Percentiles rank a stretch among this genome's conserved stretches.
phyloP scores from a whole-genome alignment of 2,888 invertebrate species.

The Diaprepes abbreviatus region DNA sequence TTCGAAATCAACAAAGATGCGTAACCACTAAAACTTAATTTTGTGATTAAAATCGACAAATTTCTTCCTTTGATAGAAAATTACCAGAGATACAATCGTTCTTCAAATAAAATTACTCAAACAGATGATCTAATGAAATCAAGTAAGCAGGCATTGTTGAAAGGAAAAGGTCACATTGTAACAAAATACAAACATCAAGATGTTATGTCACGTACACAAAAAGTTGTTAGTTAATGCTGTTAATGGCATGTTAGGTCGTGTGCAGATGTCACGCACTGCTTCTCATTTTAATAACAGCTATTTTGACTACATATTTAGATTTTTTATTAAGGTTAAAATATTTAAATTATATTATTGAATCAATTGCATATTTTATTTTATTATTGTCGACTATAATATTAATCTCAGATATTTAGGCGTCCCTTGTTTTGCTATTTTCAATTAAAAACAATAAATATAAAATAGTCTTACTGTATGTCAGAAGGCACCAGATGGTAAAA shows the following conservation, averaged over 20 bases:
- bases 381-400: too few species aligned
- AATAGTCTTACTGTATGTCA: too few species aligned
- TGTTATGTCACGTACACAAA: slow-evolving; percentile 11
- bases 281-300: neutral
- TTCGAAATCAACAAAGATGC: too few species aligned
- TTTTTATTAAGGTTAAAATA: neutral
- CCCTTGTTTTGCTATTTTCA: too few species aligned
- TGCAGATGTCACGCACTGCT: neutral
- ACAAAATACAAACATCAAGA: slow-evolving; percentile 3
- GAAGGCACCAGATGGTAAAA: too few species aligned
- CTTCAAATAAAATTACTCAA: neutral
- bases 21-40: slow-evolving; percentile 1
- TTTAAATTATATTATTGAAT: too few species aligned
- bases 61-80: neutral
- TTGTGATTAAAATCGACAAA: neutral
- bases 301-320: neutral
- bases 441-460: too few species aligned
- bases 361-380: too few species aligned
- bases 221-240: slow-evolving; percentile 7
- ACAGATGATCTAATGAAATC: neutral
- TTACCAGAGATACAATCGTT: slow-evolving; percentile 4
- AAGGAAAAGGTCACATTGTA: slow-evolving; percentile 5
- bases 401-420: too few species aligned
- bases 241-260: slow-evolving; percentile 3
- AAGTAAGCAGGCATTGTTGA: neutral